Evolutionary conservation across 2,797 vertebrate genomes (phyloP).

Genomic region (Rallus crepitans): DNA sequence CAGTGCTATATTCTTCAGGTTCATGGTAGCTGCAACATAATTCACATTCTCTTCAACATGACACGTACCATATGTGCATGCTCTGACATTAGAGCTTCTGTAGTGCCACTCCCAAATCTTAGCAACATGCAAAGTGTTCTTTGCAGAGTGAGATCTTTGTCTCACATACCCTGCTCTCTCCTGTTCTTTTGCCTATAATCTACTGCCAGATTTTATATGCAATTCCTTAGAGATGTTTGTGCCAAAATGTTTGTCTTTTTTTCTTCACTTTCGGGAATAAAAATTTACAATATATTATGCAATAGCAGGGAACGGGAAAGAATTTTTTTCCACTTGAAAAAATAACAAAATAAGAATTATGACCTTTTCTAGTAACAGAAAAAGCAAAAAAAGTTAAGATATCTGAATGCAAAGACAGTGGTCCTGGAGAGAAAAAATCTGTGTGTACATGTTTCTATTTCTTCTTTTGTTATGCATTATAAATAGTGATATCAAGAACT

Average conservation of each 20-base stretch:
- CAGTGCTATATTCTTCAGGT: background rate
- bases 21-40: background rate
- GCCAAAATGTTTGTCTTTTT: background rate
- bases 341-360: background rate
- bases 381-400: background rate
- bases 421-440: background rate
- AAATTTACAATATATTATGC: background rate
- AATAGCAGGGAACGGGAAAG: background rate
- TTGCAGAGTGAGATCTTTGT: background rate
- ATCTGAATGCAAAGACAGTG: background rate
- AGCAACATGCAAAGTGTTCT: background rate
- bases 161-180: background rate
- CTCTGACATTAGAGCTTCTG: background rate
- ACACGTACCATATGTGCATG: fast-evolving
- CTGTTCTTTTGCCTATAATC: background rate
- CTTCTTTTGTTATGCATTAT: background rate
- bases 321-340: background rate
- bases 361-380: background rate
- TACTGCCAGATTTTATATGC: background rate
- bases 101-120: background rate
- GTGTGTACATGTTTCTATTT: background rate
- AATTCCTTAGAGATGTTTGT: background rate
- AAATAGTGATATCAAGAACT: background rate
- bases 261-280: background rate
- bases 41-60: background rate